phyloP scores from a whole-genome alignment of 2,113 vertebrate genomes.

The Dasyprocta punctata region DNA sequence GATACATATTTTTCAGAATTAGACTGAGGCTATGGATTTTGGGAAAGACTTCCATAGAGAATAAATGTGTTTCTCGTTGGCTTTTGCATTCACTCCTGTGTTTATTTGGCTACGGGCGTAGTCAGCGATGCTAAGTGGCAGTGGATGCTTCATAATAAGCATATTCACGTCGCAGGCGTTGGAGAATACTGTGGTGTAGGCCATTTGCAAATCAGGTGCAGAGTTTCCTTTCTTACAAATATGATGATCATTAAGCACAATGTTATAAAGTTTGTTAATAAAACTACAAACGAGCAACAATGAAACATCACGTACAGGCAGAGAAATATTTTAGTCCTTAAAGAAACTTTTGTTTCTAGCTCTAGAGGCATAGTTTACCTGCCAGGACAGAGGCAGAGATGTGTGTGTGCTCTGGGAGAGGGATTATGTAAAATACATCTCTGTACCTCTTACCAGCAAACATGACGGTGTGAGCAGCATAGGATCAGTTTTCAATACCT shows the following conservation, averaged over 20 bases:
- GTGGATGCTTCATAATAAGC: not conserved
- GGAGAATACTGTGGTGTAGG: not conserved
- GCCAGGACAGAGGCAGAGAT: not conserved
- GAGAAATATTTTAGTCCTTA: not conserved
- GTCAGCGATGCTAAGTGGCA: no score
- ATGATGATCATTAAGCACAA: not conserved
- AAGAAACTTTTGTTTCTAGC: not conserved
- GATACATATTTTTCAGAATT: not conserved
- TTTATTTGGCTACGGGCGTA: not conserved
- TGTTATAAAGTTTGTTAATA: not conserved
- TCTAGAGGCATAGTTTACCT: not conserved
- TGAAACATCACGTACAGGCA: not conserved
- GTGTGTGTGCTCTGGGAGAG: not conserved
- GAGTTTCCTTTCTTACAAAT: not conserved
- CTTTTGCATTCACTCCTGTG: not conserved
- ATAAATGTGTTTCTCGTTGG: not conserved
- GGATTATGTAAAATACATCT: not conserved
- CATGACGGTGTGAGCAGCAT: accelerated
- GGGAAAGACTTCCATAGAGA: not conserved
- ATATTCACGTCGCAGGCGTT: not conserved
- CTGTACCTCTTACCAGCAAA: not conserved
- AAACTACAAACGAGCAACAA: not conserved
- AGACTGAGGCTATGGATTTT: not conserved
- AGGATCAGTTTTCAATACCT: not conserved
- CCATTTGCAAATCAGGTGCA: not conserved